Percentiles rank a stretch among this genome's conserved stretches.
phyloP scores from a whole-genome alignment of 2,888 invertebrate species.

The Endomychus coccineus region DNA sequence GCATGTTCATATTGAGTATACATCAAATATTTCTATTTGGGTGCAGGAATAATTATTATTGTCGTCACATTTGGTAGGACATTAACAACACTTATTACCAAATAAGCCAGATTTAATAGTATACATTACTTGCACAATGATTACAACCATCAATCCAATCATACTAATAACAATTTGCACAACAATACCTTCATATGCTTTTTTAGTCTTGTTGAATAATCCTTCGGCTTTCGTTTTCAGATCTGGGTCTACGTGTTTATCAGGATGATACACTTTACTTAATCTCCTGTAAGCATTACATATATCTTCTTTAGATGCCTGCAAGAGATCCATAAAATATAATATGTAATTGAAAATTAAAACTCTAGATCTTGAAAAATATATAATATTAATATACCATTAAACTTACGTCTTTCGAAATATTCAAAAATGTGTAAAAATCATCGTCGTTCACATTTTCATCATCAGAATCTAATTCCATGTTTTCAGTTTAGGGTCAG shows the following conservation, averaged over 20 bases:
- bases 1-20: too few species aligned
- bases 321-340: conserved; percentile 28
- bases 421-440: conserved; percentile 81
- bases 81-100: too few species aligned
- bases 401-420: conserved; percentile 64
- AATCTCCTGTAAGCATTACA: conserved; percentile 86
- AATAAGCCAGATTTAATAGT: too few species aligned
- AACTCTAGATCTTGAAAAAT: conserved; percentile 4
- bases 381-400: not conserved
- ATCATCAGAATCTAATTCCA: conserved; percentile 56
- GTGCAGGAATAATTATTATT: not conserved
- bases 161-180: not conserved
- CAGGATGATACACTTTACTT: conserved; percentile 92
- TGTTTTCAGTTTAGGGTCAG: too few species aligned
- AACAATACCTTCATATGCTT: conserved; percentile 77
- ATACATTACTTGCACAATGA: too few species aligned
- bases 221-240: conserved; percentile 85
- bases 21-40: too few species aligned
- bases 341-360: conserved; percentile 9
- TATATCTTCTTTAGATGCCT: conserved; percentile 92
- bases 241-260: conserved; percentile 81
- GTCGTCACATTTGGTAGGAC: too few species aligned
- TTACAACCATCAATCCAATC: not conserved
- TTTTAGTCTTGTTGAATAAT: conserved; percentile 87
- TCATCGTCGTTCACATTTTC: conserved; percentile 69